Base-by-base conservation (phyloP, 2,888 invertebrate species). In the Ochropleura leucogaster region DNA sequence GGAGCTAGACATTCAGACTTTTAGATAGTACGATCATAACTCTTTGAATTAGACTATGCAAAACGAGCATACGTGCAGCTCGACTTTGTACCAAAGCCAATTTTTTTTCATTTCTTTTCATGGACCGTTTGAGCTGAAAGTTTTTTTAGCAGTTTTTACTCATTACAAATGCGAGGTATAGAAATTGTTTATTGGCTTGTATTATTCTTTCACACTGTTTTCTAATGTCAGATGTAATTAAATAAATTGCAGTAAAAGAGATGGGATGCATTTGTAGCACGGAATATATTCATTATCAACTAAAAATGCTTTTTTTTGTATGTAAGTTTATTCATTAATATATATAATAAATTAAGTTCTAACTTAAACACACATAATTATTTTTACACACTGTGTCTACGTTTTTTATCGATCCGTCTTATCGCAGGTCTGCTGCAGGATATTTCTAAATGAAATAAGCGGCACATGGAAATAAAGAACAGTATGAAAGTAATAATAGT, bases 41-140 rank as follows among this genome's bases (percentile, higher is more conserved):
- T 80, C 84, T 69, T 84, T 74, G 12, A 49, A 69, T 53, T 55
- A 62, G 49, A 40, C 6, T 51, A 16, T 64, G 46, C 46, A 68
- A 74, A 80, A 74, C 46, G n/a, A 59, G 49, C 55, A 55, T 18
- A 62, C 66, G 40, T 68, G 68, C 46, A 47, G 30, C 51, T 62
- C 18, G 30, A 68, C 55, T 74, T 40, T 65, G 60, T 53, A n/a
- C 3, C 53, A 59, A 67, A 64, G 68, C 60, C 10, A 57, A 51
- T 55, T 47, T 60, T 64, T 49, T 57, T 1, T 62, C 8, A 55
- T 65, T 60, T 67, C 12, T 12, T 57, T 70, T 42, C 30, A 30
- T 30, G 30, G 1, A 30, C 40, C 83, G 53, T 63, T 40, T 42
- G 47, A 63, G 47, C 44, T 16, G 10, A 18, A 16, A 70, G 59